phyloP scores from a whole-genome alignment of 2,888 invertebrate species.

The Anoplius nigerrimus region DNA sequence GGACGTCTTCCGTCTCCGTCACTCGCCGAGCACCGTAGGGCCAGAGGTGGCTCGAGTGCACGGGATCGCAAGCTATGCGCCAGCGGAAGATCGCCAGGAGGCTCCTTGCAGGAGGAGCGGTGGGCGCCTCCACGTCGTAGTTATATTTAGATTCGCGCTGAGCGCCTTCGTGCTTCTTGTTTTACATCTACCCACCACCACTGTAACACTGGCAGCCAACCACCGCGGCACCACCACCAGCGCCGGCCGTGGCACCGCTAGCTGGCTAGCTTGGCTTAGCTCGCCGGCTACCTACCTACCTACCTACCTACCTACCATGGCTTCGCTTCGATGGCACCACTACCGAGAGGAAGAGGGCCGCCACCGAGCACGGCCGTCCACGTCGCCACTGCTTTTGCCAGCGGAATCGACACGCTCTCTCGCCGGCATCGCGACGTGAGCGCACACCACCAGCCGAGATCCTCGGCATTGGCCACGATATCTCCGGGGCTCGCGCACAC shows the following conservation, averaged over 20 bases:
- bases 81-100: conserved; percentile 58
- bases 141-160: conserved; percentile 70
- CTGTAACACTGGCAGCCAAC: conserved; percentile 25
- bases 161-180: conserved; percentile 66
- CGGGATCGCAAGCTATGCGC: conserved; percentile 59
- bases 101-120: conserved; percentile 48
- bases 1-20: neutral
- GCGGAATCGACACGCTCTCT: neutral
- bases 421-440: neutral
- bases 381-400: neutral
- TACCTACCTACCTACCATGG: conserved; percentile 6
- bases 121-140: conserved; percentile 64
- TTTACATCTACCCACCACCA: conserved; percentile 64
- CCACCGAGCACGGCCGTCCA: no score
- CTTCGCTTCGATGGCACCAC: no score
- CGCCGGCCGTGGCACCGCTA: conserved; percentile 9
- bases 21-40: conserved; percentile 19
- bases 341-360: no score
- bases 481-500: no score
- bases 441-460: neutral
- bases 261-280: conserved; percentile 24
- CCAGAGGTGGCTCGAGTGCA: conserved; percentile 58
- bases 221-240: conserved; percentile 25
- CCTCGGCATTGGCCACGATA: neutral
- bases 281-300: conserved; percentile 26